Evolutionary conservation across 1,140 invertebrate genomes (phyloP).

Genomic region (Drosophila sp.): DNA sequence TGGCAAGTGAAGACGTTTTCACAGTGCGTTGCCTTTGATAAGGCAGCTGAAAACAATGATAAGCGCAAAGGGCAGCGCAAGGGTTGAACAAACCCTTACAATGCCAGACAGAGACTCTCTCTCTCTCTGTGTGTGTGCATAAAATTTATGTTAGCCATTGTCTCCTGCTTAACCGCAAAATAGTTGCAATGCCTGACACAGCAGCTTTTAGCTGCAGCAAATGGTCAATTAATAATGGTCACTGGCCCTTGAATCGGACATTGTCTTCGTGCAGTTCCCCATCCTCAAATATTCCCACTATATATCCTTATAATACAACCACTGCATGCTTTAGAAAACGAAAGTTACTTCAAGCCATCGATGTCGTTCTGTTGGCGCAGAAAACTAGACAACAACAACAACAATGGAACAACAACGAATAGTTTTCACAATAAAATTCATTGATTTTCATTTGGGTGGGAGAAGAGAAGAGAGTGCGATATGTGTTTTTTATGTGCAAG

Average conservation of each 20-base stretch:
- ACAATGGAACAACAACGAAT: slow-evolving; percentile 3
- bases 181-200: slow-evolving; percentile 53
- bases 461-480: not conserved
- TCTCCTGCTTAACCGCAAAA: slow-evolving; percentile 67
- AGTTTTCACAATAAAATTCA: slow-evolving; percentile 71
- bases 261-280: slow-evolving; percentile 48
- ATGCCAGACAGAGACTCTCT: not conserved
- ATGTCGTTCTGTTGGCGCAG: not conserved
- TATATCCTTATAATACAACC: no score
- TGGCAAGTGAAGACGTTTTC: slow-evolving; percentile 51
- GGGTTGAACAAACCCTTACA: slow-evolving; percentile 53
- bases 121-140: slow-evolving; percentile 28
- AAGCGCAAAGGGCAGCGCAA: slow-evolving; percentile 44
- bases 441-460: slow-evolving; percentile 66
- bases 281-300: not conserved
- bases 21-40: slow-evolving; percentile 73
- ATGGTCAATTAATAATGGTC: slow-evolving; percentile 81
- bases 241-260: slow-evolving; percentile 59
- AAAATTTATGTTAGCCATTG: slow-evolving; percentile 71
- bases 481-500: slow-evolving; percentile 23
- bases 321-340: slow-evolving; percentile 34
- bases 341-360: slow-evolving; percentile 14
- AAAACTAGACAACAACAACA: slow-evolving; percentile 28
- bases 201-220: slow-evolving; percentile 57
- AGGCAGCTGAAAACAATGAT: slow-evolving; percentile 44